Percentiles rank a stretch among this genome's conserved stretches.
These are phyloP conservation scores for Progne subis DNA, from an alignment of 2,113 vertebrate genomes.

Conservation along the genomic window DNA sequence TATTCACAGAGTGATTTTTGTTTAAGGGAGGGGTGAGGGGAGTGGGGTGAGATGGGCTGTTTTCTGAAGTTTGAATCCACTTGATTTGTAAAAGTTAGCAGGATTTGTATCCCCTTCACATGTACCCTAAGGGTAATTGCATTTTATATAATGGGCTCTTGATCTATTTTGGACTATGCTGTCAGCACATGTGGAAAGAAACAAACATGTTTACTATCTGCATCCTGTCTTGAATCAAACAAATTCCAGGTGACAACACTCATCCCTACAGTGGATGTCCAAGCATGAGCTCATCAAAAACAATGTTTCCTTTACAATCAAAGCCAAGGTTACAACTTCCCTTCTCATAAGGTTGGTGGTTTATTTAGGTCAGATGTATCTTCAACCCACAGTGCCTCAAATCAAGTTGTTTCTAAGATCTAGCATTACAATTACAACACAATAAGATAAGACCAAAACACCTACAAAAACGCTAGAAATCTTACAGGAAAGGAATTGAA, in stretches of 20 bases:
- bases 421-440: neutral
- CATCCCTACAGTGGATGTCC: neutral
- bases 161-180: neutral
- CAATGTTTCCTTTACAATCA: rapidly evolving
- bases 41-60: neutral
- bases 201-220: neutral
- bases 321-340: neutral
- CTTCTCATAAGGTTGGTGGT: neutral
- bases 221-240: neutral
- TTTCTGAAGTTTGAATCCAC: neutral
- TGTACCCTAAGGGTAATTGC: rapidly evolving
- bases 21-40: neutral
- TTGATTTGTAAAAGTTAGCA: neutral
- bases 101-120: neutral
- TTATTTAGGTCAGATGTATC: neutral
- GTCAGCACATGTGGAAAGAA: neutral
- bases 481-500: neutral
- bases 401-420: neutral
- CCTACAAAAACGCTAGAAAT: neutral
- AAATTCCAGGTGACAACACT: neutral
- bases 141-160: neutral
- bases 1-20: neutral
- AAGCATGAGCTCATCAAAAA: neutral
- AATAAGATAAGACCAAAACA: neutral
- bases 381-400: neutral